Conservation (phyloP, 30 jellyfish, hydroid and myxozoan species). For the Cassiopea xamachana region DNA sequence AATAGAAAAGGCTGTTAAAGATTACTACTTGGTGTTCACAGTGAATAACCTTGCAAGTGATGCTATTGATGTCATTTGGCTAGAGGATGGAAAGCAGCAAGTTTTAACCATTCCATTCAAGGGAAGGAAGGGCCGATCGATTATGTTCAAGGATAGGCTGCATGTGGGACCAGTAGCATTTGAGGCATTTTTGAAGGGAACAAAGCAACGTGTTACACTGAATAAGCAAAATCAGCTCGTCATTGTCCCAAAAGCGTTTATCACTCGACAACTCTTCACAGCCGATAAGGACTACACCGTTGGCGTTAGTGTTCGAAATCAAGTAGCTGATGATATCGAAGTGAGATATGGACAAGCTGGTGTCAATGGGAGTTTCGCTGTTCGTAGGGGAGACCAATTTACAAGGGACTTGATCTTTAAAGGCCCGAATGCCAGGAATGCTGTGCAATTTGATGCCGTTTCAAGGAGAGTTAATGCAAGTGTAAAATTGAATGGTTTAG, state of each 20-base stretch:
- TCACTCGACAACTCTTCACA: not conserved
- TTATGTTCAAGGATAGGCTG: constrained; percentile 33
- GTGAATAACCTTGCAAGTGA: constrained; percentile 50
- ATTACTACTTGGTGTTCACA: constrained; percentile 6
- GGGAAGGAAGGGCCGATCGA: constrained; percentile 4
- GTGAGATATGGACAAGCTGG: constrained; percentile 30
- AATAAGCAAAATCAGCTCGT: not conserved
- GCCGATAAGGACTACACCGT: constrained; percentile 38
- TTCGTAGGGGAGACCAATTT: not conserved
- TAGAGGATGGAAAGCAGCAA: constrained; percentile 45
- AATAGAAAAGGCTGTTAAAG: constrained; percentile 34
- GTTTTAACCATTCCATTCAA: constrained; percentile 4
- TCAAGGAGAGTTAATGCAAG: constrained; percentile 1
- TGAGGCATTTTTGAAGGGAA: constrained; percentile 23
- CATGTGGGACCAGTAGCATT: constrained; percentile 15
- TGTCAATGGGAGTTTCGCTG: not conserved
- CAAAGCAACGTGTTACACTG: constrained; percentile 39
- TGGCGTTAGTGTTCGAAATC: constrained; percentile 5
- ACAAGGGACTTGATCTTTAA: not conserved
- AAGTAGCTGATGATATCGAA: constrained; percentile 54
- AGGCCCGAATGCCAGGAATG: constrained; percentile 58
- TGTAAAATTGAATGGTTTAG: constrained; percentile 42
- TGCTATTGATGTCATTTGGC: constrained; percentile 61
- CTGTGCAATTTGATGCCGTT: constrained; percentile 33
- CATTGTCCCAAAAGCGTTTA: constrained; percentile 4